phyloP scores from a whole-genome alignment of 1,140 invertebrate genomes.

The Homarus americanus region DNA sequence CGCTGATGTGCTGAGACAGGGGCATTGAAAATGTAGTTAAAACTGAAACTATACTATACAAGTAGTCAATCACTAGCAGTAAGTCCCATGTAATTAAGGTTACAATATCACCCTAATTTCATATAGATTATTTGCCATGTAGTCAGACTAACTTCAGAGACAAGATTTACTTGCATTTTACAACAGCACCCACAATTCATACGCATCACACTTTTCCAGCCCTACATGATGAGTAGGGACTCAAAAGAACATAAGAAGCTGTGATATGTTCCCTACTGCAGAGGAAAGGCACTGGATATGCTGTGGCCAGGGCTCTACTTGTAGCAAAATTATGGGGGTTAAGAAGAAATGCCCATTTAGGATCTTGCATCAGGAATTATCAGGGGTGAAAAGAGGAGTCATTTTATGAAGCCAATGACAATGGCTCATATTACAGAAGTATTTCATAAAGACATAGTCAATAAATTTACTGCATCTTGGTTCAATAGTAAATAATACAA shows the following conservation, averaged over 20 bases:
- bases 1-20: conserved; percentile 58
- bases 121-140: not conserved
- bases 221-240: conserved; percentile 1
- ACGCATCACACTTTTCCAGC: conserved; percentile 3
- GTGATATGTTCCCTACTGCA: conserved; percentile 70
- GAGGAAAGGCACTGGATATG: conserved; percentile 68
- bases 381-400: not conserved
- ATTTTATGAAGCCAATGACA: not conserved
- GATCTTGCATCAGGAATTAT: not conserved
- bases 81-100: conserved; percentile 6
- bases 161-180: conserved; percentile 24
- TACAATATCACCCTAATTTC: conserved; percentile 10
- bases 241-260: conserved; percentile 43
- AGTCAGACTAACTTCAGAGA: not conserved
- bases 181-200: conserved; percentile 36
- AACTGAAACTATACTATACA: not conserved
- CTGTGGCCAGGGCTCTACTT: conserved; percentile 63
- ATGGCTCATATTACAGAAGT: not conserved
- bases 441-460: not conserved
- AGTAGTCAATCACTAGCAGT: not conserved
- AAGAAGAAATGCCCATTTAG: not conserved
- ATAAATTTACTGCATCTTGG: not conserved
- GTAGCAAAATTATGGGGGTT: not conserved
- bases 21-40: conserved; percentile 31
- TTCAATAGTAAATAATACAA: not conserved